Conservation (phyloP, 1,140 invertebrate genomes). For the Drosophila sulfurigaster region DNA sequence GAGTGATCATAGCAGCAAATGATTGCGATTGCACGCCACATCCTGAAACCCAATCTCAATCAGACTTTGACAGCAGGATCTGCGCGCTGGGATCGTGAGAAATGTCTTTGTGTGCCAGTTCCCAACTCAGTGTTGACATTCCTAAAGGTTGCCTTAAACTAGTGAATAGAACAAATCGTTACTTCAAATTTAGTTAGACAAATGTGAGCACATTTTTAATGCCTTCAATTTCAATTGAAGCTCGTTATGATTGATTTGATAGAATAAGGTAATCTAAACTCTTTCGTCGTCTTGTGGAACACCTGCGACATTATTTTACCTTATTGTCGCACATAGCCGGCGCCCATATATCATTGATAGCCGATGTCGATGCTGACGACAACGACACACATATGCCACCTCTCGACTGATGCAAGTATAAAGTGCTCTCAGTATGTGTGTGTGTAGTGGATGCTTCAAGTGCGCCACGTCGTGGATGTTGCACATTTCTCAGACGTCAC, state of each 20-base stretch:
- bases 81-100: slow-evolving; percentile 68
- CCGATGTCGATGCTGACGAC: slow-evolving; percentile 54
- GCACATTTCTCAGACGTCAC: slow-evolving; percentile 81
- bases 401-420: slow-evolving; percentile 36
- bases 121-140: slow-evolving; percentile 34
- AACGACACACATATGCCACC: slow-evolving; percentile 67
- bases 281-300: slow-evolving; percentile 58
- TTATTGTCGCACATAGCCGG: slow-evolving; percentile 76
- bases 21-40: slow-evolving; percentile 50
- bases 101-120: slow-evolving; percentile 33
- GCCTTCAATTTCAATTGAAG: slow-evolving; percentile 21
- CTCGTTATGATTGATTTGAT: slow-evolving; percentile 67
- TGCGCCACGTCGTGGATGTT: slow-evolving; percentile 65
- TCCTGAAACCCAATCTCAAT: slow-evolving; percentile 46
- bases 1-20: slow-evolving; percentile 50
- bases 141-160: slow-evolving; percentile 4
- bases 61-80: slow-evolving; percentile 55
- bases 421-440: slow-evolving; percentile 19
- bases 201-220: slow-evolving; percentile 26
- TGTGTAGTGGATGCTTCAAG: slow-evolving; percentile 54
- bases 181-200: slow-evolving; percentile 1
- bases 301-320: slow-evolving; percentile 81
- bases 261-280: slow-evolving; percentile 63
- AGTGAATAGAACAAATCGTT: not conserved
- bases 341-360: slow-evolving; percentile 77